These are phyloP conservation scores for Gastrophysa polygoni DNA, from an alignment of 2,888 invertebrate genomes.

Conservation along the genomic window DNA sequence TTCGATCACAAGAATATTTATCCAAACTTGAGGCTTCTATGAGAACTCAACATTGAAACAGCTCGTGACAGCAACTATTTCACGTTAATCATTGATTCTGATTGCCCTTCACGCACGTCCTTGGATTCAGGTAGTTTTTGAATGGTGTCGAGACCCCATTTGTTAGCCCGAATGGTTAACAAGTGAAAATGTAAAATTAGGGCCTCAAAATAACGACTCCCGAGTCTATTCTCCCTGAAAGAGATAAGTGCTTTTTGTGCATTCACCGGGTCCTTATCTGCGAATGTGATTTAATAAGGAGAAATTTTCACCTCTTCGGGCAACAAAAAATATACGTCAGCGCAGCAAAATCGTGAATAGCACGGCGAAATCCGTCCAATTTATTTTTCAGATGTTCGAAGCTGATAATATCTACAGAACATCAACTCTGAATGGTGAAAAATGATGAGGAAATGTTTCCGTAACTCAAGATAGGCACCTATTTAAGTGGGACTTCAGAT, in stretches of 20 bases:
- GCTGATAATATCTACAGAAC: slow-evolving; percentile 14
- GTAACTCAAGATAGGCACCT: not conserved
- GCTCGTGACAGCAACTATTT: no score
- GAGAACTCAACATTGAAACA: no score
- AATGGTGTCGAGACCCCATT: slow-evolving; percentile 51
- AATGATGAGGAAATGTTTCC: not conserved
- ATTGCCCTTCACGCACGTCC: slow-evolving; percentile 7
- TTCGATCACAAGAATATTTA: no score
- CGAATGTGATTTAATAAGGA: slow-evolving; percentile 37
- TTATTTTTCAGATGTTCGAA: slow-evolving; percentile 22
- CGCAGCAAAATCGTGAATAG: slow-evolving; percentile 13
- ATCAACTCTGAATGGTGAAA: slow-evolving; percentile 4
- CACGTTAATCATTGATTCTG: no score
- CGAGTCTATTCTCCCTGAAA: slow-evolving; percentile 52
- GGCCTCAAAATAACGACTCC: slow-evolving; percentile 49
- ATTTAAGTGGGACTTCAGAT: slow-evolving; percentile 2
- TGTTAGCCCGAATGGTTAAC: slow-evolving; percentile 55
- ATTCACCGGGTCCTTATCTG: slow-evolving; percentile 30
- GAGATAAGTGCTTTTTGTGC: slow-evolving; percentile 47
- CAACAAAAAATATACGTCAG: slow-evolving; percentile 29
- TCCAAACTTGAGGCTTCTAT: no score
- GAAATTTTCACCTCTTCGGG: slow-evolving; percentile 38
- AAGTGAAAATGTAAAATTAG: slow-evolving; percentile 57
- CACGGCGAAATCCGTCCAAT: slow-evolving; percentile 9
- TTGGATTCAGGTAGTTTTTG: slow-evolving; percentile 55